A percentile compares a stretch with the other conserved stretches of the same genome.
phyloP scores from a whole-genome alignment of 2,113 vertebrate genomes.

The Rhizomys pruinosus region DNA sequence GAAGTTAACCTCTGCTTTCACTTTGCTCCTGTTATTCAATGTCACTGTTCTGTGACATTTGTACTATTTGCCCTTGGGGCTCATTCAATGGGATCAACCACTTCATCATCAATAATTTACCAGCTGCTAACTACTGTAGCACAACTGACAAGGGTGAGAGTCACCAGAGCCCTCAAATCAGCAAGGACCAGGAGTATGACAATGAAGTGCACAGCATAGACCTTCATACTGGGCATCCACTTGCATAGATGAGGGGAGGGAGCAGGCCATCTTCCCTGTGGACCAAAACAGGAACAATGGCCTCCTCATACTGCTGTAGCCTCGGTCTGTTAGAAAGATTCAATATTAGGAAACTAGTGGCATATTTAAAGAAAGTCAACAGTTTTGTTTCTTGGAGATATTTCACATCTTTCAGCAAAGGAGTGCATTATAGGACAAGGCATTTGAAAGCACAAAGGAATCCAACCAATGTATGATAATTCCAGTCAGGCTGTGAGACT shows the following conservation, averaged over 20 bases:
- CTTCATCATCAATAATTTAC: constrained; percentile 64
- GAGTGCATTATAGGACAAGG: neutral
- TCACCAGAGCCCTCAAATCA: neutral
- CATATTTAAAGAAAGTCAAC: constrained; percentile 19
- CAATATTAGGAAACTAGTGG: neutral
- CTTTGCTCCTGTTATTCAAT: neutral
- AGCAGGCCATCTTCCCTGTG: neutral
- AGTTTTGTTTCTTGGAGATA: neutral
- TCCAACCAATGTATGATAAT: neutral
- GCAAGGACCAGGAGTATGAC: neutral
- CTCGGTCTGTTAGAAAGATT: neutral
- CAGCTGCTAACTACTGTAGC: constrained; percentile 33
- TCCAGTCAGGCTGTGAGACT: neutral
- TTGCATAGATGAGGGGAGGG: neutral
- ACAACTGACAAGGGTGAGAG: constrained; percentile 7
- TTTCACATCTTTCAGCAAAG: neutral
- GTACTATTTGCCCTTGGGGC: neutral
- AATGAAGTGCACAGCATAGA: neutral
- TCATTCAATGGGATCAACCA: constrained; percentile 54
- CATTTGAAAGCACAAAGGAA: neutral
- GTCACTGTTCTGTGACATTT: neutral
- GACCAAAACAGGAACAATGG: neutral
- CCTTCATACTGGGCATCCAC: neutral
- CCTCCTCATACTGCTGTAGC: neutral
- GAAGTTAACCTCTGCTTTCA: neutral